Evolutionary conservation across 2,797 vertebrate species (phyloP).

Genomic region (Periparus ater): DNA sequence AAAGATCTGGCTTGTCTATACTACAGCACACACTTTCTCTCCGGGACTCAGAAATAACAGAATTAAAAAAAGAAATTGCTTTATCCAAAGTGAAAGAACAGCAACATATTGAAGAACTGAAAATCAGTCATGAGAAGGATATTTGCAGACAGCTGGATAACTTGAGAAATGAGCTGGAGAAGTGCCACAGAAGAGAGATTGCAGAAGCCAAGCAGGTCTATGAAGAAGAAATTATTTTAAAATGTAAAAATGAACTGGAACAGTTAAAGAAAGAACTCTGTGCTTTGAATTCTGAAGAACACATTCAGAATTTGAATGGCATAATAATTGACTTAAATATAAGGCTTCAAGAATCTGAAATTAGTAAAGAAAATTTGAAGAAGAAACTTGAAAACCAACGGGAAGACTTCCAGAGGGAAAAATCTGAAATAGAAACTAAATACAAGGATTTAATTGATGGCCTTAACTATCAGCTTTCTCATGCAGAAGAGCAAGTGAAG

Average conservation of each 20-base stretch:
- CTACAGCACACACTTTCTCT: conserved; percentile 56
- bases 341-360: conserved; percentile 40
- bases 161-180: conserved; percentile 74
- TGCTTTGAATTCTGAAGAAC: conserved; percentile 33
- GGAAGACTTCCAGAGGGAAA: conserved; percentile 71
- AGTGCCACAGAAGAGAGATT: conserved; percentile 60
- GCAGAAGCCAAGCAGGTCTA: background rate
- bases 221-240: conserved; percentile 33
- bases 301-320: conserved; percentile 36
- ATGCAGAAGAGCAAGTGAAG: conserved; percentile 70
- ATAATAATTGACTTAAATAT: conserved; percentile 52
- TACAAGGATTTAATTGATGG: conserved; percentile 69
- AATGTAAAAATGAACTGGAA: conserved; percentile 39
- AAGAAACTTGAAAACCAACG: conserved; percentile 75
- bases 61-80: conserved; percentile 28
- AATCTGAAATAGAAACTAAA: conserved; percentile 64
- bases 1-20: conserved; percentile 23
- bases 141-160: conserved; percentile 31
- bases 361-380: conserved; percentile 29
- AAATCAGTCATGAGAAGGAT: background rate
- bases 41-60: conserved; percentile 29
- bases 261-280: conserved; percentile 21
- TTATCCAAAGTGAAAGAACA: background rate
- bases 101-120: background rate
- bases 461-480: conserved; percentile 50